Base-by-base conservation (phyloP, 2,888 invertebrate genomes). In the Heliconius aoede region DNA sequence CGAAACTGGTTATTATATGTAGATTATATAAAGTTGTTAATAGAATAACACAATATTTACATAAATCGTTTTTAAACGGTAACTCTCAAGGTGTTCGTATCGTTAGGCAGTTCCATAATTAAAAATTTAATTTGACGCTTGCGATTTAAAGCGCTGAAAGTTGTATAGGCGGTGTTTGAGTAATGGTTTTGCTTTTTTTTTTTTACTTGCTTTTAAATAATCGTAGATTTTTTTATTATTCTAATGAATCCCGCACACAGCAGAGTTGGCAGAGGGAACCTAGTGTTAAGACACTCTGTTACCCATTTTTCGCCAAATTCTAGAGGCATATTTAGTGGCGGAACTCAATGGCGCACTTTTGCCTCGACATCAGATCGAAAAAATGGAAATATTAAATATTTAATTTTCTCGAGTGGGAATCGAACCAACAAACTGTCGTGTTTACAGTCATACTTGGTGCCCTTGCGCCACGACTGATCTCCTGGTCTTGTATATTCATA, bases 101-200 rank as follows among this genome's bases (percentile, higher is more conserved):
- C 46, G 91, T 91, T 91, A 92, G 90, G 86, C 77, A 88, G 86
- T 90, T 89, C 85, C 88, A 89, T 91, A 91, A 91, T 91, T 92
- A 90, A 89, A 89, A 89, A 90, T 87, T n/a, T 89, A 86, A 92
- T 90, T 87, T 89, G 89, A 88, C 88, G 86, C 83, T 80, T 79
- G 83, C 83, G 76, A 81, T 83, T 84, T 83, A 85, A 87, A 85
- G 87, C 87, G 90, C 86, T 90, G 90, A 92, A 91, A 87, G 86
- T 89, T 86, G 86, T 82, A 81, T 82, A 85, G 83, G 84, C 83
- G 82, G 80, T 81, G 81, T 78, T 82, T 85, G 85, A 86, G 81
- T 84, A 85, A 87, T 86, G 87, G 83, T 79, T 80, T 83, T 83
- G 84, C 81, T 81, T 30, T 32, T 67, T 69, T 73, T 79, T 79